A percentile compares a stretch with the other conserved stretches of the same genome.
phyloP scores from a whole-genome alignment of 2,797 vertebrate genomes.

The Acrossocheilus fasciatus region DNA sequence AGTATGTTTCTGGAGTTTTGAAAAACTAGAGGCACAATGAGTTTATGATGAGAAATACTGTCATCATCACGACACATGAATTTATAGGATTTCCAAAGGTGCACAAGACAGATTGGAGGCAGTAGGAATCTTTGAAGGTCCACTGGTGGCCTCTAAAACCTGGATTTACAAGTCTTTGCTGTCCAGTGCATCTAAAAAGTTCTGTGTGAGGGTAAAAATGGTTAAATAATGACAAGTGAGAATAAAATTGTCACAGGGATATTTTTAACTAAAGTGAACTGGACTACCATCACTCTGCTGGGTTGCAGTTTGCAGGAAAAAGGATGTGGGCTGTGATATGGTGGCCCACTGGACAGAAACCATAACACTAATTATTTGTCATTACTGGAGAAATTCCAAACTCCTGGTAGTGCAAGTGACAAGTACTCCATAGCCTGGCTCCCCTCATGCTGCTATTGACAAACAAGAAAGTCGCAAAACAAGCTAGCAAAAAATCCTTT shows the following conservation, averaged over 20 bases:
- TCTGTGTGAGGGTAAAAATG: not conserved
- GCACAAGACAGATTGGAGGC: not conserved
- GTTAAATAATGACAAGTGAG: not conserved
- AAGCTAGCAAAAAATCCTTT: not conserved
- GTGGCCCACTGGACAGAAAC: conserved; percentile 10
- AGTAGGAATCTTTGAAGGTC: not conserved
- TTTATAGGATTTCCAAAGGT: not conserved
- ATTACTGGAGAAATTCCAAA: conserved; percentile 22
- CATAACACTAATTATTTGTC: not conserved
- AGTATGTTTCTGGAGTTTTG: not conserved
- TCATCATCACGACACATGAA: not conserved
- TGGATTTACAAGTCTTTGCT: not conserved
- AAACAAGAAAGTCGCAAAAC: not conserved
- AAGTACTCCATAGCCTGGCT: not conserved
- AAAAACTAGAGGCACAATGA: not conserved
- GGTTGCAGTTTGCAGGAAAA: not conserved
- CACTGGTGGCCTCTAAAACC: not conserved
- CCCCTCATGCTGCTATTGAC: not conserved
- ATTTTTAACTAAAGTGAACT: not conserved
- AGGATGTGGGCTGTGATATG: conserved; percentile 13
- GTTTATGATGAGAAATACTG: not conserved
- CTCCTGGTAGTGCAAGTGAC: not conserved
- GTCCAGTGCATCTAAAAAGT: not conserved
- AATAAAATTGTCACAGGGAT: not conserved
- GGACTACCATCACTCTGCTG: not conserved